Conservation (phyloP, 1,140 invertebrate genomes). For the Bombus sibiricus region DNA sequence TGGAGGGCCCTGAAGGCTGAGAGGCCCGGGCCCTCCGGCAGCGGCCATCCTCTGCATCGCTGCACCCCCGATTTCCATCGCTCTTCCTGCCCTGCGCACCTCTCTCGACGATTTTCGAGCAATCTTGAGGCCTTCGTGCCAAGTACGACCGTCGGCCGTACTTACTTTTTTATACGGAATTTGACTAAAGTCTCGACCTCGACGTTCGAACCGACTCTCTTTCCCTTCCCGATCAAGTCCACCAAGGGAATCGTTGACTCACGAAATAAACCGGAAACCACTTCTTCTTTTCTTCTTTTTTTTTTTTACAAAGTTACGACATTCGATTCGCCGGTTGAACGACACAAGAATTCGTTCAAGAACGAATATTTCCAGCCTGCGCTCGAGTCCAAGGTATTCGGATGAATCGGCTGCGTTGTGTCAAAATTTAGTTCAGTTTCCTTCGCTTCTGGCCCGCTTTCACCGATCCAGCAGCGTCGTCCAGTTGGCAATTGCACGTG, state of each 20-base stretch:
- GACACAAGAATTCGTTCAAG: too few relatives aligned
- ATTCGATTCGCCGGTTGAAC: too few relatives aligned
- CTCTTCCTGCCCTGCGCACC: slow-evolving; percentile 67
- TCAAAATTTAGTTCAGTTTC: too few relatives aligned
- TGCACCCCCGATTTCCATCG: slow-evolving; percentile 74
- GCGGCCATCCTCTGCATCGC: slow-evolving; percentile 77
- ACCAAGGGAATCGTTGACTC: too few relatives aligned
- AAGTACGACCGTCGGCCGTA: slow-evolving; percentile 64
- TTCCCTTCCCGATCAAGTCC: too few relatives aligned
- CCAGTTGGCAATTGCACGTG: neutral
- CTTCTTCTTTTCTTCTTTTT: too few relatives aligned
- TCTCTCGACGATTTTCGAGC: slow-evolving; percentile 72
- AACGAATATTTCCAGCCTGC: too few relatives aligned
- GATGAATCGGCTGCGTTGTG: too few relatives aligned
- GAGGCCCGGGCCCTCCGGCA: slow-evolving; percentile 76
- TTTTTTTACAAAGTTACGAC: neutral
- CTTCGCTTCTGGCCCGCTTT: neutral
- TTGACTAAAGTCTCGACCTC: slow-evolving; percentile 13
- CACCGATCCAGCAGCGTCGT: too few relatives aligned
- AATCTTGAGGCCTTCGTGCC: slow-evolving; percentile 71
- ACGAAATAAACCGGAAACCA: too few relatives aligned
- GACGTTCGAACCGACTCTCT: neutral
- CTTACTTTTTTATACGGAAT: slow-evolving; percentile 35
- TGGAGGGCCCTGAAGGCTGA: slow-evolving; percentile 80
- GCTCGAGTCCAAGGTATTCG: too few relatives aligned